Base-by-base conservation (phyloP, 2,888 invertebrate genomes). In the Deilephila elpenor region DNA sequence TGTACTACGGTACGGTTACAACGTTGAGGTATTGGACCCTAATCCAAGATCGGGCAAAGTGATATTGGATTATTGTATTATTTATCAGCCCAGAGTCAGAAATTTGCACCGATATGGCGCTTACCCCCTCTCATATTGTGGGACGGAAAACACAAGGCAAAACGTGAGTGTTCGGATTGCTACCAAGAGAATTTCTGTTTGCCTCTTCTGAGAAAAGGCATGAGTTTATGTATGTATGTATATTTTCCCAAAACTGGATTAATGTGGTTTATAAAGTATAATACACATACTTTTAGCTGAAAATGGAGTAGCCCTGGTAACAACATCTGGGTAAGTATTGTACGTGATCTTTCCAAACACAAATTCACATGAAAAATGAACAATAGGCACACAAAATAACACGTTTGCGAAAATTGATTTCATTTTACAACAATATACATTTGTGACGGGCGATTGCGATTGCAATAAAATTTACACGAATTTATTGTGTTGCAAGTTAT, bases 391-490 rank as follows among this genome's bases (percentile, higher is more conserved):
- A 74, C 67, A 76, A 72, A 71, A 75, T 32, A 64, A n/a, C 37
- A 78, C 67, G 51, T 44, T 8, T 11, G 51, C n/a, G 25, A 67
- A 74, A 77, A 78, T 44, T 67, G 73, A 73, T 74, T 79, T 79
- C 82, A 83, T 83, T 77, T 77, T 76, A 62, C 56, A 77, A 71
- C 74, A 78, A 79, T 74, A 75, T 76, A 75, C 78, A 82, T 82
- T 78, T 64, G 44, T 67, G 67, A 51, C 44, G 76, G 64, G 60
- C 72, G 77, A 74, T 37, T 74, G 74, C 72, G 59, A 72, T 29
- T 67, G 78, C 77, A 79, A 84, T 86, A 85, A 83, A 85, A 78
- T 78, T 79, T 71, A 73, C 75, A 74, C 74, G 73, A 75, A 81
- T 80, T 83, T 81, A 83, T 59, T 37, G 59, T 29, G 34, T 59